Percentiles rank a stretch among this genome's conserved stretches.
phyloP scores from a whole-genome alignment of 2,888 invertebrate species.

The Dryobotodes eremita region DNA sequence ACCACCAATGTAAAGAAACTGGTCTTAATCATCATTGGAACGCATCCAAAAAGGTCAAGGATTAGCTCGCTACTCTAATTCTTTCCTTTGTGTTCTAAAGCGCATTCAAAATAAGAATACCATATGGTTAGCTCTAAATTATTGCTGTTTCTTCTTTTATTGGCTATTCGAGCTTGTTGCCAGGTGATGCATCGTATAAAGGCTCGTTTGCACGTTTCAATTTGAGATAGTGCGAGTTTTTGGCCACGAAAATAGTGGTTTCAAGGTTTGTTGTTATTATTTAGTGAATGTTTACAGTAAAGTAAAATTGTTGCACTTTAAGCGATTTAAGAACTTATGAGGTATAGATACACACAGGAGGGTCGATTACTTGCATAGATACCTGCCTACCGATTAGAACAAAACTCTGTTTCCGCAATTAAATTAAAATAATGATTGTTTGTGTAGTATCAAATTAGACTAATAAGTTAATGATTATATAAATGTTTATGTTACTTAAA shows the following conservation, averaged over 20 bases:
- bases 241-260: not conserved
- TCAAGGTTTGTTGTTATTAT: not conserved
- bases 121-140: constrained; percentile 62
- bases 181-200: constrained; percentile 36
- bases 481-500: not conserved
- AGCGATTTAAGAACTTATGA: not conserved
- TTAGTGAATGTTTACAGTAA: constrained; percentile 1
- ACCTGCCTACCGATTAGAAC: not conserved
- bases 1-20: constrained; percentile 41
- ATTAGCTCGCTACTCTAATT: constrained; percentile 60
- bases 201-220: constrained; percentile 35
- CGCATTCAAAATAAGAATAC: constrained; percentile 64
- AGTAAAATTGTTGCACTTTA: constrained; percentile 9
- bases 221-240: constrained; percentile 25
- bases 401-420: not conserved
- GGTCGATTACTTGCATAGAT: not conserved
- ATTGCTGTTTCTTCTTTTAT: constrained; percentile 62
- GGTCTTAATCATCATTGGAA: constrained; percentile 63
- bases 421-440: not conserved
- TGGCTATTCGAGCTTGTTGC: constrained; percentile 53
- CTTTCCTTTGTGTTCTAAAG: constrained; percentile 62
- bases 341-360: not conserved
- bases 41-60: constrained; percentile 69
- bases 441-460: not conserved
- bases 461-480: too few species aligned